phyloP scores from a whole-genome alignment of 2,888 invertebrate species.

The Alsophila aescularia region DNA sequence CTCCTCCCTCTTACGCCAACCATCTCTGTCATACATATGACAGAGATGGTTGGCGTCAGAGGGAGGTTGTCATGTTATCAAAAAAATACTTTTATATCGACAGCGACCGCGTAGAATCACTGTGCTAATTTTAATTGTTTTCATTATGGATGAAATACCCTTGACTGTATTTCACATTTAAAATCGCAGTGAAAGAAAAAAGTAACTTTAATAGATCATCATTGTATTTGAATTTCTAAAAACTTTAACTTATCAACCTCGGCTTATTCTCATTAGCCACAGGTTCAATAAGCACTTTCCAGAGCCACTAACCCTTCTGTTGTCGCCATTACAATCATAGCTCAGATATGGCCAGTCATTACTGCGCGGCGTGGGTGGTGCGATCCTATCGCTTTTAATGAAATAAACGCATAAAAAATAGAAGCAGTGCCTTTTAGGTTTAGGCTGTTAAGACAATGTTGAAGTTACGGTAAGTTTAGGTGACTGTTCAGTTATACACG shows the following conservation, averaged over 20 bases:
- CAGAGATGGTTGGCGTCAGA: too few relatives aligned
- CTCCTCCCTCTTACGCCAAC: too few relatives aligned
- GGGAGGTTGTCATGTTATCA: too few relatives aligned
- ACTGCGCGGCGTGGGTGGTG: constrained; percentile 76
- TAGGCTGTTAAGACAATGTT: constrained; percentile 3
- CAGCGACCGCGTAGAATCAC: too few relatives aligned
- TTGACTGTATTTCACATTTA: not conserved
- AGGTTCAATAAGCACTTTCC: not conserved
- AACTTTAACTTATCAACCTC: not conserved
- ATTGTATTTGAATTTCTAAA: too few relatives aligned
- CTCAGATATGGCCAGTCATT: constrained; percentile 81
- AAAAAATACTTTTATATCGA: too few relatives aligned
- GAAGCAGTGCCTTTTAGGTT: constrained; percentile 6
- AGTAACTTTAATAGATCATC: too few relatives aligned
- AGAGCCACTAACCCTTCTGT: constrained; percentile 45
- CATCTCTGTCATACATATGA: too few relatives aligned
- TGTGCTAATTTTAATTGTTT: too few relatives aligned
- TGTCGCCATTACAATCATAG: constrained; percentile 55
- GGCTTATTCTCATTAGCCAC: not conserved
- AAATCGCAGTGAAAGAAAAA: too few relatives aligned
- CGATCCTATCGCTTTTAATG: constrained; percentile 78
- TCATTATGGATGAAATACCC: too few relatives aligned
- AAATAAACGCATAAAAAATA: constrained; percentile 78
- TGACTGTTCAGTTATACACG: not conserved
- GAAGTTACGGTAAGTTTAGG: not conserved